phyloP scores from a whole-genome alignment of 1,140 invertebrate species.

The Pseudachorutes palmiensis region DNA sequence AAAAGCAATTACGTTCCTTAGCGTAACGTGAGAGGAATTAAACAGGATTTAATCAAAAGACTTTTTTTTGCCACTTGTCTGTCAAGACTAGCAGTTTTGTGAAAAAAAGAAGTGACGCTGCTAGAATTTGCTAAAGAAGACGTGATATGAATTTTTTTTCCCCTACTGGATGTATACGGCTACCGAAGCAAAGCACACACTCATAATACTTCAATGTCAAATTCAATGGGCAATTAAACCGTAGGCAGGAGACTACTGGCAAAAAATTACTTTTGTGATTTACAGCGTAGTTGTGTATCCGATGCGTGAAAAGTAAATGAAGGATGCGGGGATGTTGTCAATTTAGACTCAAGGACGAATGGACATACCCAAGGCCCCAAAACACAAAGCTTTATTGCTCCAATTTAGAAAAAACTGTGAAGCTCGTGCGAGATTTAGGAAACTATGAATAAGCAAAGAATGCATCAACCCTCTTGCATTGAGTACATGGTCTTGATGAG shows the following conservation, averaged over 20 bases:
- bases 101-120: background rate
- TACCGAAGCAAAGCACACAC: background rate
- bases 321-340: background rate
- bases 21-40: too few species aligned
- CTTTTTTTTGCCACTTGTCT: too few species aligned
- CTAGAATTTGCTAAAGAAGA: background rate
- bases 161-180: background rate
- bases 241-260: background rate
- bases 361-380: too few species aligned
- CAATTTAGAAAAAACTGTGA: too few species aligned
- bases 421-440: too few species aligned
- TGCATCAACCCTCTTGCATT: background rate
- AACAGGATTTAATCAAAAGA: too few species aligned
- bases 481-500: constrained; percentile 35
- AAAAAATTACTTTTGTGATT: constrained; percentile 1
- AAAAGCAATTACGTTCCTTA: background rate
- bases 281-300: background rate
- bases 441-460: too few species aligned
- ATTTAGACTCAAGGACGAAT: too few species aligned
- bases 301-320: background rate
- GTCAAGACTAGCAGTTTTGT: background rate
- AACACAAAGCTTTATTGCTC: too few species aligned
- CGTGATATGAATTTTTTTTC: too few species aligned
- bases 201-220: background rate
- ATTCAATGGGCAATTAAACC: background rate